A percentile compares a stretch with the other conserved stretches of the same genome.
These are phyloP conservation scores for Melitaea athalia DNA, from an alignment of 2,888 invertebrate genomes.

Conservation along the genomic window DNA sequence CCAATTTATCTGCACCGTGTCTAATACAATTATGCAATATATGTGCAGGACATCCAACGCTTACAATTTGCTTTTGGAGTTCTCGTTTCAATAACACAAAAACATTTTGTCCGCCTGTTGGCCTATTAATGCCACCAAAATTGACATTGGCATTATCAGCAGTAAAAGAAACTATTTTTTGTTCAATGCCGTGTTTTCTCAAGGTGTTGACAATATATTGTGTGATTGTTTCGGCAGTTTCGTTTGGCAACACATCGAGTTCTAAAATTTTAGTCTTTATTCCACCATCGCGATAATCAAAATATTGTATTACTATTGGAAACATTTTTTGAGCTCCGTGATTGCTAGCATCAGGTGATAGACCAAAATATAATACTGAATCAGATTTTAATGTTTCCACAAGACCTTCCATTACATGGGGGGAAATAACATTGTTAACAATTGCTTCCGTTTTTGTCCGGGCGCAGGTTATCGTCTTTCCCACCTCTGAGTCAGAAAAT, in stretches of 20 bases:
- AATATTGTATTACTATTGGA: conserved; percentile 34
- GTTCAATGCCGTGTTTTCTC: conserved; percentile 29
- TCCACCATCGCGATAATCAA: conserved; percentile 36
- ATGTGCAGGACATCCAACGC: conserved; percentile 43
- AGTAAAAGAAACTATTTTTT: conserved; percentile 34
- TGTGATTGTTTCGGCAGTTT: conserved; percentile 34
- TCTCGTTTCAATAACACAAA: conserved; percentile 24
- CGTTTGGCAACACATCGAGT: conserved; percentile 34
- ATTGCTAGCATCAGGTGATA: neutral
- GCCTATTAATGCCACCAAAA: conserved; percentile 43
- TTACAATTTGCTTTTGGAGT: conserved; percentile 34
- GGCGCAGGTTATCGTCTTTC: neutral
- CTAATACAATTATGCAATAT: conserved; percentile 39
- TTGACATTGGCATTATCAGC: conserved; percentile 46
- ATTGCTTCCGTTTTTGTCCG: neutral
- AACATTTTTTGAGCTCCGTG: neutral
- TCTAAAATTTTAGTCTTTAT: conserved; percentile 41
- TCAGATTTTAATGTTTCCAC: too few species aligned
- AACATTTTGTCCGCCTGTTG: conserved; percentile 36
- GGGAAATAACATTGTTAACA: neutral
- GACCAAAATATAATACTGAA: too few species aligned
- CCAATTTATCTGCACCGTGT: conserved; percentile 36
- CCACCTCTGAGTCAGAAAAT: neutral
- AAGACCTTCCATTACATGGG: too few species aligned
- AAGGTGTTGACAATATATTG: conserved; percentile 35